These are phyloP conservation scores for Gallinago solitaria DNA, from an alignment of 2,797 vertebrate species.

Conservation along the genomic window DNA sequence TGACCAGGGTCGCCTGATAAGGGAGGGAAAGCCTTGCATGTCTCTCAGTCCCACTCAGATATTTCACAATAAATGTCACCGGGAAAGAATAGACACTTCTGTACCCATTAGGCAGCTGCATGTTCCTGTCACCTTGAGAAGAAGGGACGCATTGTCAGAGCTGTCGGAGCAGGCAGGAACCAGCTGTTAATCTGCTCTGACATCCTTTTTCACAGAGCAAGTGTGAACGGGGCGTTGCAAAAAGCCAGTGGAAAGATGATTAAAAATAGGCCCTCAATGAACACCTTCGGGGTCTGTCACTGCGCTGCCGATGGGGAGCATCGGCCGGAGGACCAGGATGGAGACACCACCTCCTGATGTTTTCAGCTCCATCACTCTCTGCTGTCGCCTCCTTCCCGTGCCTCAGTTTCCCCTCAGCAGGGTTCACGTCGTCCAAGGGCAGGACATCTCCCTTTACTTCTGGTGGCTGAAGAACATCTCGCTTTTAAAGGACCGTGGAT, in stretches of 20 bases:
- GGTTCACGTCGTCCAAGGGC: neutral
- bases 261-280: constrained; percentile 32
- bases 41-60: constrained; percentile 74
- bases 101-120: constrained; percentile 66
- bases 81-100: constrained; percentile 77
- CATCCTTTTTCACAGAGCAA: constrained; percentile 61
- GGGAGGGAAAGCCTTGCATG: constrained; percentile 78
- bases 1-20: constrained; percentile 91
- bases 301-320: accelerated
- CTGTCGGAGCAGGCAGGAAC: constrained; percentile 64
- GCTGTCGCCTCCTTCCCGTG: accelerated
- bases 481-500: neutral
- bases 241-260: constrained; percentile 23
- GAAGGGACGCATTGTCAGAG: constrained; percentile 64
- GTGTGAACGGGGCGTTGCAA: constrained; percentile 41
- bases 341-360: neutral
- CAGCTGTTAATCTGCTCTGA: constrained; percentile 65
- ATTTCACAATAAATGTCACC: constrained; percentile 78
- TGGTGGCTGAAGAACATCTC: neutral
- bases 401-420: neutral
- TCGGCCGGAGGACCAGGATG: neutral
- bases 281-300: neutral
- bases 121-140: constrained; percentile 75
- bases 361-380: neutral
- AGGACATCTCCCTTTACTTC: neutral